Evolutionary conservation across 1,140 invertebrate genomes (phyloP), one percentile per base, ranked within the genome.

Genomic region (Drosophila nigrodunni): DNA sequence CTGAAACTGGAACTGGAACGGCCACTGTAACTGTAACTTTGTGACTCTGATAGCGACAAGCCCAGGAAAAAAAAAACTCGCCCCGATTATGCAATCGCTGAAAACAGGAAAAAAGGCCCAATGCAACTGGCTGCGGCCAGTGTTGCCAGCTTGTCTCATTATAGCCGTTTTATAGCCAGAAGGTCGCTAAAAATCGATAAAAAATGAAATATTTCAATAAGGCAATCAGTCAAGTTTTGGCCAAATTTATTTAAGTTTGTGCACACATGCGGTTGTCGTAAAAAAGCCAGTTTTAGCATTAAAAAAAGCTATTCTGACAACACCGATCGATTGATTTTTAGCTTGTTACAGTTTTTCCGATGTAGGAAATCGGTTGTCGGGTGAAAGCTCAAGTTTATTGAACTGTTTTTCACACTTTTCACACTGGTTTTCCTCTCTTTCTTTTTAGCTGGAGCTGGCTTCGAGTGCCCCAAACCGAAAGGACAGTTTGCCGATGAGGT

Each of bases 401-500:
- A 83, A 72, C 72, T 68, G 15, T 59, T 62, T 66, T 35, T 39
- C 39, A 37, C n/a, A 25, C n/a, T 61, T 43, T 13, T 55, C 13
- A 15, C 61, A 52, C 30, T 47, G 43, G 7, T 39, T 15, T 39
- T 30, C n/a, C 6, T 7, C 39, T 74, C 68, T 74, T 90, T 92
- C 8, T 15, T 10, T 13, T 95, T 57, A 52, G 77, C 64, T 41
- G 93, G 93, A 65, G 86, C 78, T 65, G 74, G 54, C 55, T 97
- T 95, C 93, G 95, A 95, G 89, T 97, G 97, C 90, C 96, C 96
- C 11, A 94, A 95, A 50, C 95, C 95, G 79, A 95, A 96, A 78
- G 96, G 96, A 6, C 95, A 96, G 83, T 97, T 95, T 88, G 95
- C 96, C 78, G 96, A 98, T 87, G 86, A 95, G 1, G 93, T 94